Evolutionary conservation across 2,888 invertebrate species (phyloP), one percentile per base, ranked within the genome.

Genomic region (Drosophila kokeensis): DNA sequence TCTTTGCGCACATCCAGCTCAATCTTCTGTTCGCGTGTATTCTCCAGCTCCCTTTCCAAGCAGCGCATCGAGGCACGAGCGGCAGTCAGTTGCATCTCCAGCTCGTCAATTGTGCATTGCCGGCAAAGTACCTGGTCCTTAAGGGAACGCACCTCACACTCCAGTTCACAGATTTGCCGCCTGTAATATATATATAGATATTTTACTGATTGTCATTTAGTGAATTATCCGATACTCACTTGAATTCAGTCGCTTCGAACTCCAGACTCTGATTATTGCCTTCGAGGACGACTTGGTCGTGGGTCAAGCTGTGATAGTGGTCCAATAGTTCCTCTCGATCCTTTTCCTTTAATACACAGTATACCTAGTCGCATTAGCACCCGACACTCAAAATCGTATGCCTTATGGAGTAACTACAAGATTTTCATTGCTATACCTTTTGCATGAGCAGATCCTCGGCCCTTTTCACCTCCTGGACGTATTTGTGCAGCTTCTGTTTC

Each of bases 291-390:
- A 96, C 96, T 4, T 97, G 97, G 93, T 97, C 97, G 71, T 96
- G 94, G 61, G 96, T 96, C 30, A 97, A 93, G 90, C 95, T 96
- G 73, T 96, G 95, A 93, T 96, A 97, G 82, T 97, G 96, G 89
- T 97, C 96, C 82, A 97, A 91, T 95, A 97, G 95, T 91, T 97
- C 96, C 69, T 95, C 95, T 67, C 97, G 94, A 93, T 97, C 97
- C 71, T 95, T 95, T 93, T 97, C 97, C 95, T 97, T 93, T 38
- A 81, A 81, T 49, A 52, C 59, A 85, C 40, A 79, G 68, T 55
- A 70, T 13, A 79, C 77, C 87, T 84, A 54, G 58, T 34, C 65
- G 45, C 34, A 71, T 73, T 81, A 81, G 10, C 49, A 38, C 13
- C 21, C 55, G 32, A 52, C 49, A 36, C 62, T 72, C 38, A 66